These are phyloP conservation scores for Standfussiana lucernea DNA, from an alignment of 2,888 invertebrate genomes.

Conservation along the genomic window DNA sequence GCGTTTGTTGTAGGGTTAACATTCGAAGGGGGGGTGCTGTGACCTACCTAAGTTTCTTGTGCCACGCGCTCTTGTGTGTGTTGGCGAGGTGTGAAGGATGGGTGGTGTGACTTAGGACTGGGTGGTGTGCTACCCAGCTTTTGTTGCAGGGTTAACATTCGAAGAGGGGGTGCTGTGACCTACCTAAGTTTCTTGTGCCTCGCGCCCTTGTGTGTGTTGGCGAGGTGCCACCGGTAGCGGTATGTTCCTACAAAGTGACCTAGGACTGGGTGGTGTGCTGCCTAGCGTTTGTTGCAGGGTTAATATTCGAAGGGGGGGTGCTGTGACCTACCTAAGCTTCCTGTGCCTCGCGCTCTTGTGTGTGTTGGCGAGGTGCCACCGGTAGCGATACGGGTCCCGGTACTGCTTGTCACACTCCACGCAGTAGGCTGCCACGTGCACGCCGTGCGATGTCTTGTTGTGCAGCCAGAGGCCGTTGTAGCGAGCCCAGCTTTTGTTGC, in stretches of 20 bases:
- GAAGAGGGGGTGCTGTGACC: not conserved
- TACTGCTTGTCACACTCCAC: conserved; percentile 76
- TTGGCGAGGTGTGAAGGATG: not conserved
- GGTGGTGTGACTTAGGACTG: not conserved
- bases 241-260: too few species aligned
- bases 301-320: too few species aligned
- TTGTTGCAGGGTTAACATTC: too few species aligned
- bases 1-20: too few species aligned
- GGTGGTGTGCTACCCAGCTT: too few species aligned
- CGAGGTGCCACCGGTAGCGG: conserved; percentile 74
- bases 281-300: too few species aligned
- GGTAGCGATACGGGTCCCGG: conserved; percentile 70
- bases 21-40: too few species aligned
- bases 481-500: conserved; percentile 73
- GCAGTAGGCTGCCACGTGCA: conserved; percentile 68
- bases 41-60: too few species aligned
- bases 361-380: conserved; percentile 73
- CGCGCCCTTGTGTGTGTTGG: conserved; percentile 62
- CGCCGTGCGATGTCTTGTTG: conserved; percentile 69
- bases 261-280: not conserved
- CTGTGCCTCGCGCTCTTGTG: conserved; percentile 48
- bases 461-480: conserved; percentile 79
- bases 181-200: conserved; percentile 52
- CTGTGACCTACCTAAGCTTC: conserved; percentile 46
- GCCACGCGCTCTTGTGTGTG: too few species aligned